phyloP scores from a whole-genome alignment of 2,797 vertebrate species.

The Pseudocheirus occidentalis region DNA sequence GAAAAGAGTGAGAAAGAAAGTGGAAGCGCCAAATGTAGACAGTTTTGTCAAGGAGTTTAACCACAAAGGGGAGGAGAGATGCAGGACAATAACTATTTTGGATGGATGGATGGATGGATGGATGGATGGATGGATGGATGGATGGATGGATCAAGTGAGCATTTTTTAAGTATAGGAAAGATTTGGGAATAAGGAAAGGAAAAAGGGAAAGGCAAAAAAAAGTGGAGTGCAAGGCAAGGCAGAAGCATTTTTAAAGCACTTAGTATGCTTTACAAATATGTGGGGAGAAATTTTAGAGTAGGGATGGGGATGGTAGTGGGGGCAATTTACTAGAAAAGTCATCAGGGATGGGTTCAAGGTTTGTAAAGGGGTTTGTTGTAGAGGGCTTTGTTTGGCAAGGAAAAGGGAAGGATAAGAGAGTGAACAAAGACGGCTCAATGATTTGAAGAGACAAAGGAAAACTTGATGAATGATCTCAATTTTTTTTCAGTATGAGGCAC shows the following conservation, averaged over 20 bases:
- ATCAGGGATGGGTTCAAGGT: background rate
- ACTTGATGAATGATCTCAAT: background rate
- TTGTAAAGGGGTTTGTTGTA: background rate
- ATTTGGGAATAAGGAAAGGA: background rate
- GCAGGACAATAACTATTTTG: background rate
- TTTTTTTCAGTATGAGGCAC: background rate
- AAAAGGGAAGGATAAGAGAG: background rate
- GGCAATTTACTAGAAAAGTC: background rate
- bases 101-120: background rate
- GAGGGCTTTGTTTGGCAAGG: background rate
- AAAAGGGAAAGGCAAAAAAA: background rate
- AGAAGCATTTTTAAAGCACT: background rate
- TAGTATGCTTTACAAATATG: background rate
- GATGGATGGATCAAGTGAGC: background rate
- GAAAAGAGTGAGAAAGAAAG: background rate
- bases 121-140: background rate
- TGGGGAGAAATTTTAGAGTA: background rate
- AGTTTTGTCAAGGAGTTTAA: background rate
- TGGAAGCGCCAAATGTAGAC: background rate
- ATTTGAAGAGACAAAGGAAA: background rate
- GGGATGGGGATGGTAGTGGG: background rate
- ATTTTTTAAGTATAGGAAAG: background rate
- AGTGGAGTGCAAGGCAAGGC: background rate
- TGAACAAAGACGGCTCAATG: background rate
- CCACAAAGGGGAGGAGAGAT: background rate